Evolutionary conservation across 2,113 vertebrate species (phyloP), one percentile per base, ranked within the genome.

Genomic region (Cairina moschata): DNA sequence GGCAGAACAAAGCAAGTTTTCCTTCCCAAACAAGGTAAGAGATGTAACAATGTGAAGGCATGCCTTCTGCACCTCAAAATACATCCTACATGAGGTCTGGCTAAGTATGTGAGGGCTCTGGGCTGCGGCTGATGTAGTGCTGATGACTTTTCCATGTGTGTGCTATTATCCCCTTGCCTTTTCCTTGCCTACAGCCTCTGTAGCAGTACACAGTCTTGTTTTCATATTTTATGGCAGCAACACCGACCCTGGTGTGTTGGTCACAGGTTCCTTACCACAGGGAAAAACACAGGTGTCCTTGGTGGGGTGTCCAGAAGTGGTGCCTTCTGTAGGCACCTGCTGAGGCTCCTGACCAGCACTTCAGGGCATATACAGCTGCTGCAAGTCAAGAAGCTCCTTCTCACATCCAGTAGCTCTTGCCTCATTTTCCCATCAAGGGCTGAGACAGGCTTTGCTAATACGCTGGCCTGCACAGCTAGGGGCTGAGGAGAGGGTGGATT

Each of bases 21-120:
- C 98, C 91, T 99, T 99, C 96, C 98, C 97, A 96, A 98, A 98
- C 56, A 99, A 99, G 98, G 99, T 99, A 97, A 97, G 97, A 52
- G 42, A 40, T 2, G 0, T 11, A 44, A 22, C 10, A 66, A 9
- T 42, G 29, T 28, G 52, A 18, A 79, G 75, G 11, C 25, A 17
- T 78, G 36, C 21, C 40, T 86, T 34, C 34, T 55, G 21, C 56
- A 44, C 46, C 42, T 74, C 54, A 67, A 25, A 76, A 3, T 67
- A 14, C 5, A 46, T n/a, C 54, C 31, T 76, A 3, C 6, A 1
- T 20, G 29, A 75, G 56, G 22, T 18, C 20, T 89, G 20, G 58
- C 13, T 42, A 50, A 81, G 31, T 1, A 1, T 42, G 12, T 60
- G 58, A 38, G 38, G 15, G 71, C 77, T 82, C 66, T 84, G 34